A percentile compares a stretch with the other conserved stretches of the same genome.
Evolutionary conservation across 2,888 invertebrate species (phyloP).

Genomic region (Hemicrepidius hirtus): DNA sequence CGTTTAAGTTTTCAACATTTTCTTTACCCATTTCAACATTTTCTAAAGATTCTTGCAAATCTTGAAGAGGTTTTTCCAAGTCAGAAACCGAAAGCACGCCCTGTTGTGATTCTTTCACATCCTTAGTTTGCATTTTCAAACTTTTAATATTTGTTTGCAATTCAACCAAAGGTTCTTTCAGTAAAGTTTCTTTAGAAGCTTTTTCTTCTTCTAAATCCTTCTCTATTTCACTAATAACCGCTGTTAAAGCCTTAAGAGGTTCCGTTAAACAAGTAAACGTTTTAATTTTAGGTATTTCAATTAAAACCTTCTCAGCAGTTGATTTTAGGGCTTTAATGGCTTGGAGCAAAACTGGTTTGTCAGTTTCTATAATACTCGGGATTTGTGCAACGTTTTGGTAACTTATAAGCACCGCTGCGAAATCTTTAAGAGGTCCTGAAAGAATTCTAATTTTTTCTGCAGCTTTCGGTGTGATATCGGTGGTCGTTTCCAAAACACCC

Average conservation of each 20-base stretch:
- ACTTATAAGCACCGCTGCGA: constrained; percentile 46
- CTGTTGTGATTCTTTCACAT: constrained; percentile 16
- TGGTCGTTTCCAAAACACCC: background rate
- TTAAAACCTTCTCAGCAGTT: constrained; percentile 2
- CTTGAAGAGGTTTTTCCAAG: constrained; percentile 19
- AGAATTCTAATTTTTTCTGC: constrained; percentile 17
- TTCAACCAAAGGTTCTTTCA: constrained; percentile 4
- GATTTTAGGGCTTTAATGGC: background rate
- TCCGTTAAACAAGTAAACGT: constrained; percentile 20
- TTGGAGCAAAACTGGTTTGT: constrained; percentile 46
- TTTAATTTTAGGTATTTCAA: background rate
- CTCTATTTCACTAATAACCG: constrained; percentile 6
- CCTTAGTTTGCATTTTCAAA: background rate
- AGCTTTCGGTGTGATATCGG: constrained; percentile 32
- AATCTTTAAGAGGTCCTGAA: constrained; percentile 43
- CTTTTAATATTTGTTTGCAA: constrained; percentile 5
- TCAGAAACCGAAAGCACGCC: constrained; percentile 10
- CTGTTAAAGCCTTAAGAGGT: constrained; percentile 36
- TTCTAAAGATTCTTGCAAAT: background rate
- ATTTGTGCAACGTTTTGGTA: constrained; percentile 13
- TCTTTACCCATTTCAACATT: background rate
- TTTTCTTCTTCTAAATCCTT: background rate
- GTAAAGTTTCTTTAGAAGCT: background rate
- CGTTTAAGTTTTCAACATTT: constrained; percentile 24
- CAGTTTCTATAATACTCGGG: constrained; percentile 37